Base-by-base conservation (phyloP, 2,797 vertebrate species). In the Coccyzus lansbergi region DNA sequence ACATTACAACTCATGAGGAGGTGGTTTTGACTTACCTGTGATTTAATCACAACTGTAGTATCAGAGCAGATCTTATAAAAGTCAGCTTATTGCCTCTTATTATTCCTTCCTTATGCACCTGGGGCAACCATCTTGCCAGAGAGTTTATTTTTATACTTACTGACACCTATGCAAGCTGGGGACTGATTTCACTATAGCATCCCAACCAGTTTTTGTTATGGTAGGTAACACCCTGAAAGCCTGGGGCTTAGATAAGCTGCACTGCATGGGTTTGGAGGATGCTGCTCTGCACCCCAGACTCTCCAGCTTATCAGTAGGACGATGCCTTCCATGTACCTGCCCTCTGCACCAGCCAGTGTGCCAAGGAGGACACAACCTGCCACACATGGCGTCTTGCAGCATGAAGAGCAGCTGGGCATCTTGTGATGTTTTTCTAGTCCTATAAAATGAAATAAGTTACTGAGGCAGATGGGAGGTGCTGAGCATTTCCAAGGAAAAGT, bases 151-250 rank as follows among this genome's bases (percentile, higher is more conserved):
- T 58, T 60, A 15, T 86, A 46, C 75, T 72, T 88, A n/a, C n/a
- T 33, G 25, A n/a, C n/a, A 38, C 0, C 2, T 31, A 18, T 1
- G 3, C 40, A 28, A 34, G 24, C 21, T 33, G 42, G 28, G 14
- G 28, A 56, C n/a, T 46, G 31, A n/a, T 16, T 49, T 49, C 29
- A 44, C 29, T 38, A 46, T 12, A 68, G 21, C 46, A 64, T 42
- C 19, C 42, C 76, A 53, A 42, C 13, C 29, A 52, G 53, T 18
- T 74, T 79, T 38, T 67, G 48, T 48, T 63, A 79, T 11, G 22
- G 36, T 24, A 79, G 36, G 17, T 46, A 31, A 10, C 36, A 46
- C 5, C 29, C 26, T 0, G 0, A 69, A 36, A 82, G 6, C 26
- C 38, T 49, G 24, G 13, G 48, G 36, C 0, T 2, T 1, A 28